These are phyloP conservation scores for Argentina silus DNA, from an alignment of 2,797 vertebrate species.

Conservation along the genomic window DNA sequence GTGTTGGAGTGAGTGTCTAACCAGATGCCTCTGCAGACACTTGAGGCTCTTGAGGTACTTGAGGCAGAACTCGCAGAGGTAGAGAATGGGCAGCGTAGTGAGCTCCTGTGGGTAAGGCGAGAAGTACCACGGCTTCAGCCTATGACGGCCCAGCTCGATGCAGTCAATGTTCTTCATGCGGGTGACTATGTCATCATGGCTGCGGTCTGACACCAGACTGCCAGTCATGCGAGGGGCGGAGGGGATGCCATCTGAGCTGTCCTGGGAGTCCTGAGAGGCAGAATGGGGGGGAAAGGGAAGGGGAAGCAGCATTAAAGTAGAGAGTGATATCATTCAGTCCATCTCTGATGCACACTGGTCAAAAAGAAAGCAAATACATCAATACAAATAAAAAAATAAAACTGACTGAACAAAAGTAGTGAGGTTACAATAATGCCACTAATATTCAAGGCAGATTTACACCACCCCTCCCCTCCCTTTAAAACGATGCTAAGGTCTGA, in stretches of 20 bases:
- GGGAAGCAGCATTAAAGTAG: background rate
- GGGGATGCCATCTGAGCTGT: conserved; percentile 93
- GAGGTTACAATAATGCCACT: background rate
- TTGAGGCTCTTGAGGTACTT: conserved; percentile 97
- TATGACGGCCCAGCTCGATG: conserved; percentile 93
- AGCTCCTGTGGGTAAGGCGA: conserved; percentile 96
- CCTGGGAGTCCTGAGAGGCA: conserved; percentile 88
- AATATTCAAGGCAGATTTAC: background rate
- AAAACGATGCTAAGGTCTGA: conserved; percentile 21
- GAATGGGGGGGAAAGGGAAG: conserved; percentile 16
- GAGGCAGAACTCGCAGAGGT: conserved; percentile 98
- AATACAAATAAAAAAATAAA: background rate
- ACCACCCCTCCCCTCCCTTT: background rate
- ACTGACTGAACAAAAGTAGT: background rate
- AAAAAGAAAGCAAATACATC: background rate
- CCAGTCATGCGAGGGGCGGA: conserved; percentile 93
- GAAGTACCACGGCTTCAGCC: conserved; percentile 98
- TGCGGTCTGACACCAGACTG: conserved; percentile 93
- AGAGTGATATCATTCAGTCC: background rate
- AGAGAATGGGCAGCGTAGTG: conserved; percentile 91
- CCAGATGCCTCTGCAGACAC: conserved; percentile 96
- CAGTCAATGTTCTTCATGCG: conserved; percentile 98
- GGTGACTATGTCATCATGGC: conserved; percentile 95
- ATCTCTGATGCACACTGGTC: background rate
- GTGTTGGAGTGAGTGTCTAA: conserved; percentile 55